phyloP scores from a whole-genome alignment of 2,113 vertebrate species.

The Murina feae region DNA sequence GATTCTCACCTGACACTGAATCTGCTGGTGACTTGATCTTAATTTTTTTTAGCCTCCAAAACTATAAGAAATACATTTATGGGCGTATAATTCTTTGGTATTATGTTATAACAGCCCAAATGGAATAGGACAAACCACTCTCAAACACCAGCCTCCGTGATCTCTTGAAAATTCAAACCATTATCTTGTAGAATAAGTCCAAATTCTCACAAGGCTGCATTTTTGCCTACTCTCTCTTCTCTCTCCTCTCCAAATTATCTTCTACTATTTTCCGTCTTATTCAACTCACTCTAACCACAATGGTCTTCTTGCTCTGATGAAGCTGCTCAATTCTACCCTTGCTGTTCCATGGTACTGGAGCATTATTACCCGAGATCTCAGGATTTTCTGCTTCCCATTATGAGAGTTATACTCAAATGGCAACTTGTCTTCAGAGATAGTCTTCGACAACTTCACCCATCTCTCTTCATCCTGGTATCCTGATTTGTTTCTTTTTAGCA shows the following conservation, averaged over 20 bases:
- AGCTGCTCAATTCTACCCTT: background rate
- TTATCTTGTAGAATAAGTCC: background rate
- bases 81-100: background rate
- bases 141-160: background rate
- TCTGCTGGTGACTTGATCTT: background rate
- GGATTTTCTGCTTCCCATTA: background rate
- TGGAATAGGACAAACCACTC: background rate
- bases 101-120: background rate
- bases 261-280: background rate
- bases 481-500: background rate
- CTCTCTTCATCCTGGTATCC: background rate
- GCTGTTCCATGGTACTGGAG: accelerated
- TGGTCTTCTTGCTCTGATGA: background rate
- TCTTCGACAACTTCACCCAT: background rate
- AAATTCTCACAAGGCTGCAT: background rate
- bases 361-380: background rate
- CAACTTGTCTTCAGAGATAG: background rate
- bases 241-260: background rate
- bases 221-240: background rate
- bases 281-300: background rate
- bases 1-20: background rate
- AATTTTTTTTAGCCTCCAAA: background rate
- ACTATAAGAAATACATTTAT: background rate
- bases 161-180: background rate
- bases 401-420: background rate